phyloP scores from a whole-genome alignment of 2,888 invertebrate species.

The Callyntrura guangdongensis region DNA sequence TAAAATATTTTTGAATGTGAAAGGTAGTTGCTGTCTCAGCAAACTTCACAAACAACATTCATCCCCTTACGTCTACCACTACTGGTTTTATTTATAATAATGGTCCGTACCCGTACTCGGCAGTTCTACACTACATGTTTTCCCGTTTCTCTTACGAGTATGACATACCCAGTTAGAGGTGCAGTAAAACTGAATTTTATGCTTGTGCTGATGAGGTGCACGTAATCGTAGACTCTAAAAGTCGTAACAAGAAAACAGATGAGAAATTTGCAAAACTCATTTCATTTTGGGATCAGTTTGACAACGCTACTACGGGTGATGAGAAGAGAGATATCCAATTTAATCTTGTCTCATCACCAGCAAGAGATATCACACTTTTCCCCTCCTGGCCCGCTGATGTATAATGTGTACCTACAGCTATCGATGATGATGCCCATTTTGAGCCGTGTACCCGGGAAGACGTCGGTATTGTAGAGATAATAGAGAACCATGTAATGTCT shows the following conservation, averaged over 20 bases:
- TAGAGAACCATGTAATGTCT: constrained; percentile 50
- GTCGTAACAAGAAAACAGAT: constrained; percentile 36
- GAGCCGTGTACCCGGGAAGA: neutral
- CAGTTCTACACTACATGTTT: neutral
- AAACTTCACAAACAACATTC: constrained; percentile 11
- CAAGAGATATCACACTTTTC: constrained; percentile 75
- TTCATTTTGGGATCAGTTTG: constrained; percentile 57
- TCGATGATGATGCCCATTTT: constrained; percentile 20
- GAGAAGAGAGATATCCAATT: constrained; percentile 79
- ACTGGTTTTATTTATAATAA: neutral
- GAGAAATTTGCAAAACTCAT: constrained; percentile 59
- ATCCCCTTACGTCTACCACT: neutral
- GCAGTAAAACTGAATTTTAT: constrained; percentile 46
- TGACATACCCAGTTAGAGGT: neutral
- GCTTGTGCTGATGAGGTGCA: constrained; percentile 48
- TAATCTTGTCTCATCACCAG: constrained; percentile 81
- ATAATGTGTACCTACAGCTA: constrained; percentile 29
- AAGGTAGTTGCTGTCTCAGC: too few species aligned
- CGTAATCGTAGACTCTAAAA: constrained; percentile 37
- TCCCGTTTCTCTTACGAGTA: too few species aligned
- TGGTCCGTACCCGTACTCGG: neutral
- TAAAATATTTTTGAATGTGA: neutral
- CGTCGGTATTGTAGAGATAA: constrained; percentile 56
- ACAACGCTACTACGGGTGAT: constrained; percentile 56
- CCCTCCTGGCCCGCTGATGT: constrained; percentile 33